Evolutionary conservation across 2,888 invertebrate genomes (phyloP).

Genomic region (Heliconius ethilla): DNA sequence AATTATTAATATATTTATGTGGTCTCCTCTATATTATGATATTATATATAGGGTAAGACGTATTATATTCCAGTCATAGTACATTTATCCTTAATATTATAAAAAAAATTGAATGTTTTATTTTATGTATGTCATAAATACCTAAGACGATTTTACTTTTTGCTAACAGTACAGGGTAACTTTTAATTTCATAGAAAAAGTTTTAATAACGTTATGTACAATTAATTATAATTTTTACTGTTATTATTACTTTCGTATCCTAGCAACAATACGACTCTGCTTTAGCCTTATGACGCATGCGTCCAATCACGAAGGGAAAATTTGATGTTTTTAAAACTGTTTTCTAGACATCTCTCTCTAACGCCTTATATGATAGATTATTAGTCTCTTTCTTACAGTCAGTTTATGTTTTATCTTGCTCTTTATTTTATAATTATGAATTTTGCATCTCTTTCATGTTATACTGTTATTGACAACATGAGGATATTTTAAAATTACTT

Average conservation of each 20-base stretch:
- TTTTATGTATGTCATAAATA: not conserved
- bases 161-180: too few relatives aligned
- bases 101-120: not conserved
- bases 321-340: slow-evolving; percentile 61
- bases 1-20: not conserved
- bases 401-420: slow-evolving; percentile 57
- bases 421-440: slow-evolving; percentile 34
- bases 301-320: slow-evolving; percentile 68
- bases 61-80: not conserved
- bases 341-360: slow-evolving; percentile 61
- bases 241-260: not conserved
- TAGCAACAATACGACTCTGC: slow-evolving; percentile 54
- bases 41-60: not conserved
- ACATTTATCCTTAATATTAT: not conserved
- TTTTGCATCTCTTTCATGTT: slow-evolving; percentile 51
- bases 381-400: slow-evolving; percentile 59
- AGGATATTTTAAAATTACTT: slow-evolving; percentile 47
- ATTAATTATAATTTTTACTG: not conserved
- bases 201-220: not conserved
- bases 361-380: slow-evolving; percentile 35
- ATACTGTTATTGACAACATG: slow-evolving; percentile 64
- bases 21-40: not conserved
- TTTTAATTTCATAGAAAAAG: not conserved
- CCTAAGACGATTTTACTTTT: not conserved
- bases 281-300: slow-evolving; percentile 73